Evolutionary conservation across 1,140 invertebrate genomes (phyloP), one percentile per base, ranked within the genome.

Genomic region (Onthophagus taurus): DNA sequence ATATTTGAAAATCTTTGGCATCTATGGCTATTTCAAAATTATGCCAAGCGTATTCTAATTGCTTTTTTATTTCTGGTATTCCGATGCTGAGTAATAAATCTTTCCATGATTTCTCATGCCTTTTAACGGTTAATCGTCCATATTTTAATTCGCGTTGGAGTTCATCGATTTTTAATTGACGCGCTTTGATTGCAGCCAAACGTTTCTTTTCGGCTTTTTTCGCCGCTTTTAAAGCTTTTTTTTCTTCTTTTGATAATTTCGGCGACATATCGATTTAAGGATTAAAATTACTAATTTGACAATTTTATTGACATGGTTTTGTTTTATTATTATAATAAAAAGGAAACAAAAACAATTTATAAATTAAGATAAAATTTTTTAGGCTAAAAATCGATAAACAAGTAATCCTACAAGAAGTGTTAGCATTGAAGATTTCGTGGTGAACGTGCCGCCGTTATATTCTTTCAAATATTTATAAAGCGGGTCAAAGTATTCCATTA

Each of bases 401-500:
- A n/a, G n/a, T n/a, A n/a, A n/a, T n/a, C n/a, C n/a, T n/a, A n/a
- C n/a, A n/a, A n/a, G n/a, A n/a, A n/a, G n/a, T n/a, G n/a, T n/a
- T n/a, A n/a, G n/a, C n/a, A n/a, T n/a, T n/a, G n/a, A n/a, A n/a
- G n/a, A n/a, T n/a, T n/a, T n/a, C n/a, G n/a, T n/a, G n/a, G n/a
- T n/a, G n/a, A n/a, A n/a, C n/a, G n/a, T n/a, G n/a, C n/a, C n/a
- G 4, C 33, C 11, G 19, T 34, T 34, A 13, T 41, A 7, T 34
- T 45, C 19, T 18, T 37, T 20, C 2, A 73, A 48, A 23, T 63
- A 69, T 17, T 66, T 53, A 42, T 55, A 45, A 1, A 71, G 55
- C 3, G 57, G 52, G 26, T 64, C 48, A 42, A 72, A 72, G 39
- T 71, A 72, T 43, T 70, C 63, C 13, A 71, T 42, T 4, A 72